These are phyloP conservation scores for Sturnira hondurensis DNA, from an alignment of 2,113 vertebrate genomes.

Conservation along the genomic window DNA sequence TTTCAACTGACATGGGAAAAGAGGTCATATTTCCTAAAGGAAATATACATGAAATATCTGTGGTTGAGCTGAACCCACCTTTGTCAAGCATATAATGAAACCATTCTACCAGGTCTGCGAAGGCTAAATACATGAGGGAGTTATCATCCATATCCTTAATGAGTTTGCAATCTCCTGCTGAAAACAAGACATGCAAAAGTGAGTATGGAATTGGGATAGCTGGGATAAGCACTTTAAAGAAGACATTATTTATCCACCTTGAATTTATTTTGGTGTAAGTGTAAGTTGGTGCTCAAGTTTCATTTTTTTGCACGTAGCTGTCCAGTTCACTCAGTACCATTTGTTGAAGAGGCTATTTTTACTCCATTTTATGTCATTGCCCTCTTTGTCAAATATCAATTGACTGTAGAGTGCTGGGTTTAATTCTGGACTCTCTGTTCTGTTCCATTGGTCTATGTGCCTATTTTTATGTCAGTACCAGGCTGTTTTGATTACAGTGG, in stretches of 20 bases:
- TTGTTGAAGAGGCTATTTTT: too few relatives aligned
- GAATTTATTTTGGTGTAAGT: too few relatives aligned
- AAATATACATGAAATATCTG: neutral
- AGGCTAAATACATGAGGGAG: neutral
- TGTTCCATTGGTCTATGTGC: too few relatives aligned
- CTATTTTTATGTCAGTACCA: too few relatives aligned
- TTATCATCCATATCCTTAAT: neutral
- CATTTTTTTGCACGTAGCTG: too few relatives aligned
- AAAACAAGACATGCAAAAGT: neutral
- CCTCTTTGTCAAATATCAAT: too few relatives aligned
- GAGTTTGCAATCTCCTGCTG: neutral
- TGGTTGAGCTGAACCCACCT: neutral
- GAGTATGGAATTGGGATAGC: neutral
- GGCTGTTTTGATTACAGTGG: too few relatives aligned
- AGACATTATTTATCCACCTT: neutral
- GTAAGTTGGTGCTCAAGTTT: too few relatives aligned
- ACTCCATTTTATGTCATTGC: too few relatives aligned
- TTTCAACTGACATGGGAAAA: neutral
- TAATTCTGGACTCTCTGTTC: too few relatives aligned
- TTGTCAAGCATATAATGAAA: neutral
- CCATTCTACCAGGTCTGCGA: neutral
- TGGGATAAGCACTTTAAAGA: neutral
- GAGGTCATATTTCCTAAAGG: neutral
- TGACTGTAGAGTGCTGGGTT: too few relatives aligned
- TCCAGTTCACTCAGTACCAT: too few relatives aligned